Conservation (phyloP, 2,888 invertebrate species). For the Platycheirus rosarum region DNA sequence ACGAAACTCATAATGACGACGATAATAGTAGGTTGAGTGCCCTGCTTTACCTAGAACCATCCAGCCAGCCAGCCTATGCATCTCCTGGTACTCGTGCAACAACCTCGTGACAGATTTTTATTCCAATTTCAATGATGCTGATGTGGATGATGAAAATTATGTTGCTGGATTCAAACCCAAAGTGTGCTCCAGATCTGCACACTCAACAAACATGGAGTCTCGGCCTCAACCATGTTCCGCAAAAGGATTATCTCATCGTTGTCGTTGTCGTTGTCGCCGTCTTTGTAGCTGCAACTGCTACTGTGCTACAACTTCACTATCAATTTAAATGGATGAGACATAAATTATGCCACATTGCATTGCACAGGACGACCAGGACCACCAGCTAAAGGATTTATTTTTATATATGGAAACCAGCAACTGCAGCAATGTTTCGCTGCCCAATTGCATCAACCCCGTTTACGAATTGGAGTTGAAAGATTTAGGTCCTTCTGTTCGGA, state of each 20-base stretch:
- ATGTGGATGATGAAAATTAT: conserved; percentile 66
- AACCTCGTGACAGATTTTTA: conserved; percentile 54
- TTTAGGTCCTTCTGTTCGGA: conserved; percentile 52
- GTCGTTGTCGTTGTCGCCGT: conserved; percentile 4
- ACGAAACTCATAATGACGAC: conserved; percentile 8
- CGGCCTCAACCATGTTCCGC: conserved; percentile 22
- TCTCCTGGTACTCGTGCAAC: conserved; percentile 35
- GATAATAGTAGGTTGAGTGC: conserved; percentile 48
- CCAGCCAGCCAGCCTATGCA: too few species aligned
- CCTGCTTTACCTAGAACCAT: conserved; percentile 34
- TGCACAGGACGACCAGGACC: conserved; percentile 58
- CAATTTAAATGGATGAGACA: conserved; percentile 66
- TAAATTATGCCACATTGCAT: conserved; percentile 70
- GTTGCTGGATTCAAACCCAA: conserved; percentile 53
- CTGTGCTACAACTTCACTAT: conserved; percentile 36
- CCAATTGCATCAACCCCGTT: conserved; percentile 59
- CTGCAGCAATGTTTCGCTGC: conserved; percentile 45
- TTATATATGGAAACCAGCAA: conserved; percentile 59
- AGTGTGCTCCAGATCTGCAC: conserved; percentile 67
- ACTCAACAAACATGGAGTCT: conserved; percentile 51
- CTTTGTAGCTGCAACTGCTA: conserved; percentile 25
- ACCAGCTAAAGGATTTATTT: conserved; percentile 35
- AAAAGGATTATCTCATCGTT: conserved; percentile 52
- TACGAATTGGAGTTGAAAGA: conserved; percentile 65
- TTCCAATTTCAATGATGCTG: conserved; percentile 47